phyloP scores from a whole-genome alignment of 2,797 vertebrate species.

The Leucoraja ocellata region DNA sequence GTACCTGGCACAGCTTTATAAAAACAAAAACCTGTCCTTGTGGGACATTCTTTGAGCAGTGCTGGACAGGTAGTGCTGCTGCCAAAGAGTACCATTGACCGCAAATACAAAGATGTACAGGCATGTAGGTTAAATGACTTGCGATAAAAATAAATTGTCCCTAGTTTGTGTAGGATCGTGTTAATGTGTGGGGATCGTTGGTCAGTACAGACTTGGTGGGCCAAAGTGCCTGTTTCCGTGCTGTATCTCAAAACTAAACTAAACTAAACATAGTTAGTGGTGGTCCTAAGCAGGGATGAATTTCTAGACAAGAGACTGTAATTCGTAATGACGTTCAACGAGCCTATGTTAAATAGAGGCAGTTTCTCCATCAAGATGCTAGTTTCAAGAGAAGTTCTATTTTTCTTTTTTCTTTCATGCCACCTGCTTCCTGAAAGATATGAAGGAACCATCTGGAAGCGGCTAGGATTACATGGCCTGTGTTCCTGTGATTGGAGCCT shows the following conservation, averaged over 20 bases:
- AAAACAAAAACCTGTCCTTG: neutral
- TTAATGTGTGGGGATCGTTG: too few species aligned
- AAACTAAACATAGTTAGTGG: too few species aligned
- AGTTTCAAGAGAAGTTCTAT: neutral
- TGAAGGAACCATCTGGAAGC: constrained; percentile 16
- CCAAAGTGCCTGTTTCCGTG: too few species aligned
- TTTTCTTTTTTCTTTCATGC: neutral
- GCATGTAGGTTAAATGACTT: too few species aligned
- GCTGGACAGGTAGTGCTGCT: too few species aligned
- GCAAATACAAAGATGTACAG: too few species aligned
- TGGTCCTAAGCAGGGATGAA: neutral
- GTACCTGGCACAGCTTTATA: neutral
- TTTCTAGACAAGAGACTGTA: neutral
- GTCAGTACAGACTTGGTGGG: too few species aligned
- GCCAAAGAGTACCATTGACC: too few species aligned
- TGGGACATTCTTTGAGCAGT: too few species aligned
- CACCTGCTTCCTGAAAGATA: constrained; percentile 33
- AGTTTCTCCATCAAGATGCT: neutral
- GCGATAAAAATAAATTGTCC: too few species aligned
- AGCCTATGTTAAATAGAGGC: neutral
- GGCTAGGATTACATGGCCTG: neutral
- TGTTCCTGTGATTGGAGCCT: neutral
- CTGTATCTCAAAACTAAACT: too few species aligned
- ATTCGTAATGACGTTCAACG: neutral
- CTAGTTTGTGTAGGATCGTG: too few species aligned